Percentiles rank a stretch among this genome's conserved stretches.
phyloP scores from a whole-genome alignment of 2,888 invertebrate species.

The Ptilodon capucinus region DNA sequence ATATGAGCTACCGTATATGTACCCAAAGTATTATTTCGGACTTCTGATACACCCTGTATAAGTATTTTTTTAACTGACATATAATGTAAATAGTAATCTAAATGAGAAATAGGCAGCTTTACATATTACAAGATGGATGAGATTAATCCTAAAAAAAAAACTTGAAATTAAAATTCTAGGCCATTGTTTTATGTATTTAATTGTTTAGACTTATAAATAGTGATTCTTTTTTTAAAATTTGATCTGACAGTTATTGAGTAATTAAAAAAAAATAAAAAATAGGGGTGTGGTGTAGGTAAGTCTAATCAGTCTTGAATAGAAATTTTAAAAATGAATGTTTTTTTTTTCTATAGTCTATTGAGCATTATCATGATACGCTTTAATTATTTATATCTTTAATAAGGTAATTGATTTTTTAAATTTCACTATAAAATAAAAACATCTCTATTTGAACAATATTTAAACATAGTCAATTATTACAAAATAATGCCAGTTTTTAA shows the following conservation, averaged over 20 bases:
- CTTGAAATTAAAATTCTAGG: constrained; percentile 40
- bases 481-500: too few relatives aligned
- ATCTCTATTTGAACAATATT: too few relatives aligned
- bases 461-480: too few relatives aligned
- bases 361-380: constrained; percentile 56
- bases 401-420: constrained; percentile 14
- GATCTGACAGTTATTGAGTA: too few relatives aligned
- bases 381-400: constrained; percentile 21
- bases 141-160: constrained; percentile 42
- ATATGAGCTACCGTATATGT: too few relatives aligned
- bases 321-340: constrained; percentile 47
- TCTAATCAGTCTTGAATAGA: constrained; percentile 80
- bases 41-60: too few relatives aligned
- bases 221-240: too few relatives aligned
- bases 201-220: too few relatives aligned
- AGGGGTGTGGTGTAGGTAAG: constrained; percentile 51
- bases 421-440: too few relatives aligned
- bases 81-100: too few relatives aligned
- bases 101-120: background rate
- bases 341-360: constrained; percentile 45
- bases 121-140: constrained; percentile 53
- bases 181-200: constrained; percentile 31
- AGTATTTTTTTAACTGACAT: background rate
- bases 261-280: constrained; percentile 10
- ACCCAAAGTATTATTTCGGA: too few relatives aligned